Evolutionary conservation across 1,140 invertebrate genomes (phyloP), one percentile per base, ranked within the genome.

Genomic region (Drosophila albomicans): DNA sequence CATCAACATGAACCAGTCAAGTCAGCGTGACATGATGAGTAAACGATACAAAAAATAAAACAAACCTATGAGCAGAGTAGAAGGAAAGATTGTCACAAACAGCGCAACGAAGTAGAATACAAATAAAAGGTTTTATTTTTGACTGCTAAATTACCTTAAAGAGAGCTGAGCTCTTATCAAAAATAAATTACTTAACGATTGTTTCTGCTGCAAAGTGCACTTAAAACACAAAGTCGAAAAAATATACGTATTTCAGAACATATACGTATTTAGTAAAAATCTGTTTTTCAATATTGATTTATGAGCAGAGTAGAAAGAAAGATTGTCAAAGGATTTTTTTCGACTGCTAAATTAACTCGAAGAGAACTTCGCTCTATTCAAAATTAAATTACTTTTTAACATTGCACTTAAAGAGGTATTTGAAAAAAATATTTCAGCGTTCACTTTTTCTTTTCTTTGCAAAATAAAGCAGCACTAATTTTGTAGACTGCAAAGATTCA

Each of bases 1-100:
- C 69, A 63, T 16, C 61, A 61, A 64, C 64, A 51, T 56, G 35
- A 62, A 35, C 52, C 48, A 62, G 75, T 69, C 70, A 70, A 75
- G 71, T 67, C 80, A 64, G 66, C 67, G 85, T 84, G 85, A 87
- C 84, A 80, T 75, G 84, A 87, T 87, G 84, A 81, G 77, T 84
- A 78, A 87, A 80, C 79, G 84, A 87, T 80, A 84, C 73, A 76
- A 56, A 56, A 58, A 56, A 25, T 25, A 25, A 16, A 49, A 38
- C 58, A 79, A 45, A 59, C 52, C 41, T 59, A 69, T 58, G 57
- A 61, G 52, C 38, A 69, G 43, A 56, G 71, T 45, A 54, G 49
- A 58, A 58, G 35, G 58, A 56, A 15, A 59, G 25, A 16, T 58
- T 45, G 70, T 16, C 38, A 61, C 57, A 63, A 51, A 51, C 41